phyloP scores from a whole-genome alignment of 2,888 invertebrate species.

The Antheraea yamamai region DNA sequence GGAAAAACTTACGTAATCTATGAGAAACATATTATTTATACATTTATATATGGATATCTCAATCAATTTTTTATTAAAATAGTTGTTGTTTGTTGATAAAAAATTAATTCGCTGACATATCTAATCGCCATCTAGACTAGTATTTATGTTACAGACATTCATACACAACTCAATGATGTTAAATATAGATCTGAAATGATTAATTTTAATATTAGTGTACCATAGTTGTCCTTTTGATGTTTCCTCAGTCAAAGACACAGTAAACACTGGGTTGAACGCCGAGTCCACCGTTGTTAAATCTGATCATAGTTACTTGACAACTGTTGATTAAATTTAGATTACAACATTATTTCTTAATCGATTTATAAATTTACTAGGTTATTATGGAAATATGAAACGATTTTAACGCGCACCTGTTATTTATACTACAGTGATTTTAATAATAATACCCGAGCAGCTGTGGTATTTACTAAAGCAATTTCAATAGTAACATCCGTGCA shows the following conservation, averaged over 20 bases:
- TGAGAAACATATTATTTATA: conserved; percentile 47
- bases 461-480: too few species aligned
- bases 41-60: conserved; percentile 40
- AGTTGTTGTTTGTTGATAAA: neutral
- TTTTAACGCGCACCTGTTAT: neutral
- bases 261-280: conserved; percentile 19
- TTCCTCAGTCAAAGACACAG: neutral
- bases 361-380: neutral
- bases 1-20: conserved; percentile 79
- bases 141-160: conserved; percentile 29
- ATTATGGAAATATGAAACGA: neutral
- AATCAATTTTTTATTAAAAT: conserved; percentile 44
- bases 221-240: conserved; percentile 1
- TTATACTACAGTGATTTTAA: neutral
- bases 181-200: conserved; percentile 60
- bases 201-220: conserved; percentile 16
- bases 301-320: neutral
- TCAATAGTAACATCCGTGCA: too few species aligned
- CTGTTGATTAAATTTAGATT: neutral
- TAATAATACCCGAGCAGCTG: too few species aligned
- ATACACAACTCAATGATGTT: conserved; percentile 45
- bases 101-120: conserved; percentile 54
- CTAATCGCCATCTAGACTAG: conserved; percentile 63
- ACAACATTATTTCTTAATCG: neutral
- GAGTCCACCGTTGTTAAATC: neutral